Evolutionary conservation across 2,113 vertebrate species (phyloP).

Genomic region (Synodontis membranacea): DNA sequence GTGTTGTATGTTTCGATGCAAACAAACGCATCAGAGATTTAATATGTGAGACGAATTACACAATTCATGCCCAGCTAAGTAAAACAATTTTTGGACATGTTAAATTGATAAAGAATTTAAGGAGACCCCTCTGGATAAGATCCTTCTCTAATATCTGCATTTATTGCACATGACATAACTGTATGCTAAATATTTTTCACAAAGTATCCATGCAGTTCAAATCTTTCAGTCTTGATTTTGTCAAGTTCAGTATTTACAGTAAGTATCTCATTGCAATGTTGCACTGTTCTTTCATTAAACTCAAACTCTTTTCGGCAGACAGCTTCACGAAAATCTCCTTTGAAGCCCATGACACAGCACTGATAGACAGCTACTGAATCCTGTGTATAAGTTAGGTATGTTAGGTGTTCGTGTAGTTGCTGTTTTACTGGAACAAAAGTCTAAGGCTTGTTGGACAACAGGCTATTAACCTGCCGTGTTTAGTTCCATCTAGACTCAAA

Average conservation of each 20-base stretch:
- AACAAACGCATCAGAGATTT: not conserved
- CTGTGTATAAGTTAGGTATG: not conserved
- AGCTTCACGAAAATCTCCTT: not conserved
- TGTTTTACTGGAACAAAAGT: too few relatives aligned
- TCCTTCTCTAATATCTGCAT: too few relatives aligned
- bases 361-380: not conserved
- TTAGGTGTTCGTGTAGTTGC: not conserved
- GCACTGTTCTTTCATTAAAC: not conserved
- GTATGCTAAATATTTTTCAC: not conserved
- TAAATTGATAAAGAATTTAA: not conserved
- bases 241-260: not conserved
- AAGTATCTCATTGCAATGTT: not conserved
- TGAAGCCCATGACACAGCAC: not conserved
- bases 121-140: not conserved
- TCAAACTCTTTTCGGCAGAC: not conserved
- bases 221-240: too few relatives aligned
- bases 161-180: not conserved
- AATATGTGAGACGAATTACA: not conserved
- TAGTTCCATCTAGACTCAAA: too few relatives aligned
- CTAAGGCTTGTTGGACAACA: too few relatives aligned
- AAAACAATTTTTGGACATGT: not conserved
- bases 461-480: too few relatives aligned
- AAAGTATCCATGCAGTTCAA: not conserved
- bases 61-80: not conserved
- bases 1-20: not conserved